A percentile compares a stretch with the other conserved stretches of the same genome.
phyloP scores from a whole-genome alignment of 2,113 vertebrate genomes.

The Entomyzon cyanotis region DNA sequence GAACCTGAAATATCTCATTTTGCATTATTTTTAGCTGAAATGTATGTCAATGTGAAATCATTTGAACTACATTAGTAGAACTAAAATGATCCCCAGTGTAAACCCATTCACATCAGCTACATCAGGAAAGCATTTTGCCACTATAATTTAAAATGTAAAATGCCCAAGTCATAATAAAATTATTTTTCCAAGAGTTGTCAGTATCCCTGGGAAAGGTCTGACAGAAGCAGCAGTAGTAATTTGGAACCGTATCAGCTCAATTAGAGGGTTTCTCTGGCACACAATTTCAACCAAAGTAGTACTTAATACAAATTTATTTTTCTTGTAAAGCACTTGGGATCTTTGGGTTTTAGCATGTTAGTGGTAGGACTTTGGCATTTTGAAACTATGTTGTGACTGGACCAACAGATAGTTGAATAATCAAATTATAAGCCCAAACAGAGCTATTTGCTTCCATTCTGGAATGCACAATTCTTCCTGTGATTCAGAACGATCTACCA shows the following conservation, averaged over 20 bases:
- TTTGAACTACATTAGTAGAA: slow-evolving; percentile 27
- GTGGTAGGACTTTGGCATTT: neutral
- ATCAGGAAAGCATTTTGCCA: neutral
- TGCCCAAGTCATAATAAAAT: neutral
- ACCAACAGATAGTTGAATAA: neutral
- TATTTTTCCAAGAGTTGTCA: neutral
- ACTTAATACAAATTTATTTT: neutral
- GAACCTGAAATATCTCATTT: slow-evolving; percentile 21
- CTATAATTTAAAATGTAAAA: neutral
- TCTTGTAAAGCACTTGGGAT: neutral
- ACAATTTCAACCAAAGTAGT: neutral
- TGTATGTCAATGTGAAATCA: slow-evolving; percentile 37
- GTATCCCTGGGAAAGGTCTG: neutral
- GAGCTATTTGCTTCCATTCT: neutral
- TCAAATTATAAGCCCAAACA: neutral
- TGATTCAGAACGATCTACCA: neutral
- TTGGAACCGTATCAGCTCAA: neutral
- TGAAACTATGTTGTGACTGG: neutral
- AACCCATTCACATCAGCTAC: neutral
- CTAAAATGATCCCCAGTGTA: neutral
- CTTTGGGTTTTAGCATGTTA: neutral
- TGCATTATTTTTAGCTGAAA: slow-evolving; percentile 56
- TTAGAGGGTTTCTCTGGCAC: neutral
- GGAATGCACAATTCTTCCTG: neutral
- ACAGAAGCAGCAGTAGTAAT: neutral